Conservation (phyloP, 2,797 vertebrate genomes). For the Gouania willdenowi region DNA sequence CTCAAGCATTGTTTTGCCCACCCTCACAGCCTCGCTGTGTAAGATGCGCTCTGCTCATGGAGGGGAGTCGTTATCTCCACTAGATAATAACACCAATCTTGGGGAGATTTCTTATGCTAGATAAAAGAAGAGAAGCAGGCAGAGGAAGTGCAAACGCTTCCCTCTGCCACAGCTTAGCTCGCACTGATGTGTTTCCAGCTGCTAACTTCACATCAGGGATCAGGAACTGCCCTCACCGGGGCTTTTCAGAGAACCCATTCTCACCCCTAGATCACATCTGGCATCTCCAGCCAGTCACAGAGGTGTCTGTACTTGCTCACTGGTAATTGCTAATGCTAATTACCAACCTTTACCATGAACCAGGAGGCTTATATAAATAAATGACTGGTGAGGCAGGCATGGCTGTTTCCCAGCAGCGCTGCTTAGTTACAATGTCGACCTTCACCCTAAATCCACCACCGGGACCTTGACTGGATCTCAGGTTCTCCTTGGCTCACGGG, state of each 20-base stretch:
- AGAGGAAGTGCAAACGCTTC: too few species aligned
- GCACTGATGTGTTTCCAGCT: slow-evolving; percentile 18
- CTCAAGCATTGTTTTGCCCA: slow-evolving; percentile 21
- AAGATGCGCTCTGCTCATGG: slow-evolving; percentile 18
- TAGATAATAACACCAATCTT: slow-evolving; percentile 44
- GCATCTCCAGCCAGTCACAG: slow-evolving; percentile 20
- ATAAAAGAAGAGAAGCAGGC: not conserved
- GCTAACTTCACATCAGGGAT: slow-evolving; percentile 20
- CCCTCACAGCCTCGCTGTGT: slow-evolving; percentile 2
- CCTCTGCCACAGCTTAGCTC: not conserved
- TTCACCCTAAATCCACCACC: slow-evolving; percentile 50
- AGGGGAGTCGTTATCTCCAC: slow-evolving; percentile 40
- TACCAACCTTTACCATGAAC: slow-evolving; percentile 54
- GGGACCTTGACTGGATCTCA: slow-evolving; percentile 44
- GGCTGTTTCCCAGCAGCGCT: slow-evolving; percentile 40
- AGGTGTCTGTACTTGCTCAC: slow-evolving; percentile 64
- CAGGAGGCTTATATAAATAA: slow-evolving; percentile 68
- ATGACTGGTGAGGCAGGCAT: slow-evolving; percentile 37
- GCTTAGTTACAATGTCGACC: slow-evolving; percentile 32
- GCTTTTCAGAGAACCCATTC: slow-evolving; percentile 24
- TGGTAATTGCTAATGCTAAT: slow-evolving; percentile 67
- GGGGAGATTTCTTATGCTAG: slow-evolving; percentile 12
- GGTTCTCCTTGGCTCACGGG: slow-evolving; percentile 33
- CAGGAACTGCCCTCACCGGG: slow-evolving; percentile 32
- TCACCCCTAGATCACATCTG: slow-evolving; percentile 59